Conservation (phyloP, 2,888 invertebrate species). For the Rhingia campestris region DNA sequence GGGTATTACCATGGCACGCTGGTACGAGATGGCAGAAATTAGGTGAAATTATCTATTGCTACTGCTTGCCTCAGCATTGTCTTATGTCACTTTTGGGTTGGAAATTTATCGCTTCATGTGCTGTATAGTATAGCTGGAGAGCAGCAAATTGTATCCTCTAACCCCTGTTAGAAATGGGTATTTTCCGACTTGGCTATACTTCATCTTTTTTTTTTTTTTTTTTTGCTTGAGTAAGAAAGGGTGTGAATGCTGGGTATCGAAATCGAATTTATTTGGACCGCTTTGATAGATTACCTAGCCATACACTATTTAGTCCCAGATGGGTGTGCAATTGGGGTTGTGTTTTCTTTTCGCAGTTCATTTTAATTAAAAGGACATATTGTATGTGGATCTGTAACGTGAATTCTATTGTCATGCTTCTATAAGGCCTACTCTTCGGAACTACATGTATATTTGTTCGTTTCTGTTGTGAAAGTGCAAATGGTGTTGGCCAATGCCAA, state of each 20-base stretch:
- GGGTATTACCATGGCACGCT: constrained; percentile 32
- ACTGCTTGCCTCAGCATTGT: constrained; percentile 73
- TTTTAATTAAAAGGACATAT: constrained; percentile 72
- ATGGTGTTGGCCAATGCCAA: constrained; percentile 37
- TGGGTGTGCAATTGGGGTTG: constrained; percentile 14
- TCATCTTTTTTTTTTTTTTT: constrained; percentile 33
- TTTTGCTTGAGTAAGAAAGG: constrained; percentile 51
- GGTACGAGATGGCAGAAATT: constrained; percentile 71
- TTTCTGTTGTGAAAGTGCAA: constrained; percentile 45
- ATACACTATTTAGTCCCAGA: constrained; percentile 3
- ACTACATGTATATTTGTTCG: not conserved
- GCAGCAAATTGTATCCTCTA: constrained; percentile 64
- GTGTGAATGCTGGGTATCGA: constrained; percentile 42
- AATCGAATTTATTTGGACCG: constrained; percentile 68
- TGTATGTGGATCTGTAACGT: constrained; percentile 15
- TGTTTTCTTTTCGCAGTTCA: constrained; percentile 60
- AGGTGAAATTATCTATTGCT: constrained; percentile 76
- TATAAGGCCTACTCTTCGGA: constrained; percentile 1
- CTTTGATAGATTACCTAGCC: constrained; percentile 65
- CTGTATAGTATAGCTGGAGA: constrained; percentile 40
- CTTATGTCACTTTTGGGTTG: constrained; percentile 69
- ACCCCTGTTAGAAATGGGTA: constrained; percentile 5
- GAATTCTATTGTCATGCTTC: constrained; percentile 26
- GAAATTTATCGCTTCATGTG: constrained; percentile 68
- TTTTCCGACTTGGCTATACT: constrained; percentile 14